Evolutionary conservation across 2,113 vertebrate species (phyloP), one percentile per base, ranked within the genome.

Genomic region (Sula dactylatra): DNA sequence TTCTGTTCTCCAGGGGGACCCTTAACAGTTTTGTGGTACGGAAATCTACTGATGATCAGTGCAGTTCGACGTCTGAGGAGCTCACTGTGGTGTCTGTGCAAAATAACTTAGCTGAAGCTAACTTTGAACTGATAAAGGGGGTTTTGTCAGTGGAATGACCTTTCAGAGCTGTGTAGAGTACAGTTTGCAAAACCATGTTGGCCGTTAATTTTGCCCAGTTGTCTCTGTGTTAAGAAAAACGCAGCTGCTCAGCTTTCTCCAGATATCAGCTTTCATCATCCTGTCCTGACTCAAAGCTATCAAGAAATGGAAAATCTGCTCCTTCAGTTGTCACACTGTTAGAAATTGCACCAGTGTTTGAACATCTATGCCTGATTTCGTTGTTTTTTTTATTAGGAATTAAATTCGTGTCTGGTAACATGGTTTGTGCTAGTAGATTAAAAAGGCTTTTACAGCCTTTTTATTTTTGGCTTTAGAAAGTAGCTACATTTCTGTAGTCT

Each of bases 1-100:
- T 31, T 1, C 20, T 25, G 6, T 11, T 80, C 16, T 25, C 36
- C 10, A 0, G 1, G 0, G 0, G 2, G 2, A 25, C 13, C 1
- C 6, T 5, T 13, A 26, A 3, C 7, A 8, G 13, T 4, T 12
- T 6, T 5, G 31, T 24, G 29, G 7, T 22, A 4, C 2, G 0
- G 29, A 18, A 25, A 3, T 2, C 38, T 11, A 6, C 10, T 32
- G 5, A 1, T 26, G 7, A 9, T 24, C 21, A 4, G 0, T 14
- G 47, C 5, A 1, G n/a, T 8, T 5, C 27, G 61, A 4, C 1
- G 7, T 16, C 40, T n/a, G 61, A 44, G 36, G 26, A 26, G n/a
- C 2, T 40, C 31, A 1, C 27, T 19, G 34, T 3, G 16, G 3
- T 11, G 42, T 2, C n/a, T 24, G 16, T 5, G 38, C 11, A 10